Evolutionary conservation across 2,888 invertebrate genomes (phyloP).

Genomic region (Myopa tessellatipennis): DNA sequence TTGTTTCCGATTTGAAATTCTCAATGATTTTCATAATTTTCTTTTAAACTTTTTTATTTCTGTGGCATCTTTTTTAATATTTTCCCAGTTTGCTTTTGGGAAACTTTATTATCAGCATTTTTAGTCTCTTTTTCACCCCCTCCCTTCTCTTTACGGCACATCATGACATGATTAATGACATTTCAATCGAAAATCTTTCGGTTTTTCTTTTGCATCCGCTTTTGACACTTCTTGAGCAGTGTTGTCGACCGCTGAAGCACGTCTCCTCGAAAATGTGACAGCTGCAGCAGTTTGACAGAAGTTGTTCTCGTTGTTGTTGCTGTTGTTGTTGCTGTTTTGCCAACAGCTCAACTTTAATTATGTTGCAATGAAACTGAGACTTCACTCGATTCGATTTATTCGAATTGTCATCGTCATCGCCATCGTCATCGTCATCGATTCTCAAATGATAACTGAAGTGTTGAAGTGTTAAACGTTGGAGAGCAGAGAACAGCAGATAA

Average conservation of each 20-base stretch:
- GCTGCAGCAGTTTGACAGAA: constrained; percentile 41
- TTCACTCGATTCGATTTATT: constrained; percentile 9
- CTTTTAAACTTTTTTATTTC: neutral
- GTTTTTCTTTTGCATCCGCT: neutral
- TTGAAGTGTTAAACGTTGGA: neutral
- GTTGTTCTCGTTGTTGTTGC: neutral
- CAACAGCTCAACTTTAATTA: constrained; percentile 42
- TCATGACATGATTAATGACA: constrained; percentile 32
- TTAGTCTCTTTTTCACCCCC: neutral
- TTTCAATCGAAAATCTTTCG: constrained; percentile 19
- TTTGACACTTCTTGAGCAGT: constrained; percentile 24
- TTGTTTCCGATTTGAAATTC: neutral
- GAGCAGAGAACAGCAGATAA: neutral
- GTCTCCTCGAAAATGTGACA: constrained; percentile 38
- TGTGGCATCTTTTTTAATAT: neutral
- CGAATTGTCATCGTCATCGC: neutral
- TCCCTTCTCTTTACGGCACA: neutral
- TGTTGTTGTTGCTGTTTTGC: neutral
- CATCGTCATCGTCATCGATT: constrained; percentile 9
- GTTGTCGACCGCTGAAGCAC: constrained; percentile 16
- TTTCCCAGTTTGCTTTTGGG: neutral
- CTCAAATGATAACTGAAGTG: neutral
- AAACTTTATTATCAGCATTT: neutral
- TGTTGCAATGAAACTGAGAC: constrained; percentile 40
- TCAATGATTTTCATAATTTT: neutral